Conservation (phyloP, 2,113 vertebrate genomes). For the Nothoprocta pentlandii region DNA sequence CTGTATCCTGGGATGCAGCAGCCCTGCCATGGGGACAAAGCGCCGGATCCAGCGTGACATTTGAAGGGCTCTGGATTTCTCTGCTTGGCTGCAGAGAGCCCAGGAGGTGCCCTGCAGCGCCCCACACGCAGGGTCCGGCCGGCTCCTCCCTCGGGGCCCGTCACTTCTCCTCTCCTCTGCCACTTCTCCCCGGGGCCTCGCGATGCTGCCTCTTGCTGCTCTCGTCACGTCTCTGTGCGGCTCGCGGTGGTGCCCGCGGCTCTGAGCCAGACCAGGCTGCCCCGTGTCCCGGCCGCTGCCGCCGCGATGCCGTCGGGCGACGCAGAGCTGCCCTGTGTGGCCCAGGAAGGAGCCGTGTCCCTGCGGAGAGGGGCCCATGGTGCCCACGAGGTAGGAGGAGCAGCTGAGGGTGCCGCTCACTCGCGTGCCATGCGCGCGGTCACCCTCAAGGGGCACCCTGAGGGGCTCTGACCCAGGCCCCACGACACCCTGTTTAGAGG, state of each 20-base stretch:
- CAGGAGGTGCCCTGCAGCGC: fast-evolving
- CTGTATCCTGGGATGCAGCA: not conserved
- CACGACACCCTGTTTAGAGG: constrained; percentile 8
- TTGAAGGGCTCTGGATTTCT: not conserved
- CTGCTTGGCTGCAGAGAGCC: not conserved
- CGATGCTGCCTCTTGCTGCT: not conserved
- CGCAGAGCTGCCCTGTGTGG: too few relatives aligned
- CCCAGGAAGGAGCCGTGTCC: too few relatives aligned
- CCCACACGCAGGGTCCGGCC: not conserved
- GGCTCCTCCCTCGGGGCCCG: not conserved
- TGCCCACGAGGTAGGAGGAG: too few relatives aligned
- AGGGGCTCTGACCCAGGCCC: constrained; percentile 47
- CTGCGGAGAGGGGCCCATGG: too few relatives aligned
- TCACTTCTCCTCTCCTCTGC: not conserved
- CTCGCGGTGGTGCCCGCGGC: not conserved
- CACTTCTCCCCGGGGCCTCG: not conserved
- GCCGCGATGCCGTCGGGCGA: too few relatives aligned
- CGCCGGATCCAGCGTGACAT: not conserved
- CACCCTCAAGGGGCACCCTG: not conserved
- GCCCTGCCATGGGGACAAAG: not conserved
- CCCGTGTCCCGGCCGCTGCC: too few relatives aligned
- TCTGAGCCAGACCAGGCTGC: too few relatives aligned
- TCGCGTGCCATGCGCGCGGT: not conserved
- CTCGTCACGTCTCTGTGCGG: not conserved
- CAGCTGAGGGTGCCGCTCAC: too few relatives aligned